phyloP scores from a whole-genome alignment of 2,797 vertebrate genomes.

The Neomorphus geoffroyi region DNA sequence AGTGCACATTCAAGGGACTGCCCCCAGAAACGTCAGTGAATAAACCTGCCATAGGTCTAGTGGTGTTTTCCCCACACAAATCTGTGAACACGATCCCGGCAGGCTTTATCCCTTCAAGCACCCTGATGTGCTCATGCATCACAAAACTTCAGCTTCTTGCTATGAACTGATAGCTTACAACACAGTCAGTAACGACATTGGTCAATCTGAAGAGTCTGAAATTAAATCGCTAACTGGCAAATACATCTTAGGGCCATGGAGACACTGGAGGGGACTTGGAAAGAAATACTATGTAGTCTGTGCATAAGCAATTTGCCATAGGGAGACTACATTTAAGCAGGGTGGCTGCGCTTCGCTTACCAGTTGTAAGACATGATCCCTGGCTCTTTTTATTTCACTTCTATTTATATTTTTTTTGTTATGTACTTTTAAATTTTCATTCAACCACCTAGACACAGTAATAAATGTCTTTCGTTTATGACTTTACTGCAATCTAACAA shows the following conservation, averaged over 20 bases:
- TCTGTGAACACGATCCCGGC: not conserved
- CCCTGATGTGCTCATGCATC: not conserved
- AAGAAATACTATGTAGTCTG: not conserved
- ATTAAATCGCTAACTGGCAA: not conserved
- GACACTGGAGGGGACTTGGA: not conserved
- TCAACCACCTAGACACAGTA: not conserved
- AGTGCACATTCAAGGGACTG: not conserved
- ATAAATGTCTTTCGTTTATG: not conserved
- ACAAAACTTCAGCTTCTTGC: not conserved
- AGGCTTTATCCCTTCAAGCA: not conserved
- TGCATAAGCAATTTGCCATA: not conserved
- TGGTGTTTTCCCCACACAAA: fast-evolving
- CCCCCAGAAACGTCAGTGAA: not conserved
- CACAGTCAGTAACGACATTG: not conserved
- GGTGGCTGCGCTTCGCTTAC: not conserved
- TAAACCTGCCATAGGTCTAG: not conserved
- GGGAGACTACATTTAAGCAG: not conserved
- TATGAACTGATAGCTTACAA: not conserved
- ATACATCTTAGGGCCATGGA: not conserved
- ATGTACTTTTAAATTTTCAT: not conserved
- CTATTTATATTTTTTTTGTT: not conserved
- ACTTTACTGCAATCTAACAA: not conserved
- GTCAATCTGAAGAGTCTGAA: not conserved
- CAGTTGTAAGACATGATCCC: not conserved
- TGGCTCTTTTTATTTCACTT: not conserved